Evolutionary conservation across 1,140 invertebrate genomes (phyloP).

Genomic region (Leguminivora glycinivorella): DNA sequence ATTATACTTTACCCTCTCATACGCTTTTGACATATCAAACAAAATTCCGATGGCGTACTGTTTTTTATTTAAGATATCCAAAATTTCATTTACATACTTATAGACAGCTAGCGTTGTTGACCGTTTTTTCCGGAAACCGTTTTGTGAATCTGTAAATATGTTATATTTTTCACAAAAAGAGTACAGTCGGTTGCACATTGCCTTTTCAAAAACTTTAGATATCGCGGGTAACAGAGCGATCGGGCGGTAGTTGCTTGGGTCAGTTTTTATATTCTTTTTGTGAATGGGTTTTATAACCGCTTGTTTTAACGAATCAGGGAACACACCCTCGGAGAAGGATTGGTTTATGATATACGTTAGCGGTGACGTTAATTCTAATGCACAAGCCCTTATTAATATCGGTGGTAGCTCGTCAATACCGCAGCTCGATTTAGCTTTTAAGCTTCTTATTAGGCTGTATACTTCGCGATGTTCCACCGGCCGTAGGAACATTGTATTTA

Average conservation of each 20-base stretch:
- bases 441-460: constrained; percentile 3
- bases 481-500: constrained; percentile 11
- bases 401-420: constrained; percentile 22
- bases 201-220: too few relatives aligned
- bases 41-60: constrained; percentile 15
- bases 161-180: constrained; percentile 20
- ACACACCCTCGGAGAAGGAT: background rate
- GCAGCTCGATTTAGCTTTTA: constrained; percentile 29
- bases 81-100: constrained; percentile 13
- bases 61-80: constrained; percentile 4
- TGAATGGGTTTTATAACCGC: too few relatives aligned
- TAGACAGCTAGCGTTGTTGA: constrained; percentile 24
- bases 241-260: constrained; percentile 1
- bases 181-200: background rate
- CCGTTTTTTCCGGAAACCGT: constrained; percentile 24
- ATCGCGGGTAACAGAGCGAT: constrained; percentile 12
- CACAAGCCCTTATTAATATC: constrained; percentile 7
- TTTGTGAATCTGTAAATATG: background rate
- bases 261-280: background rate
- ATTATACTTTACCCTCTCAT: constrained; percentile 22
- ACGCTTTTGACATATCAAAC: constrained; percentile 23
- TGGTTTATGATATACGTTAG: constrained; percentile 9
- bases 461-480: background rate
- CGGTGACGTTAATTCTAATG: background rate
- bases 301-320: constrained; percentile 17